These are phyloP conservation scores for Odocoileus hemionus DNA, from an alignment of 2,113 vertebrate genomes.

Conservation along the genomic window DNA sequence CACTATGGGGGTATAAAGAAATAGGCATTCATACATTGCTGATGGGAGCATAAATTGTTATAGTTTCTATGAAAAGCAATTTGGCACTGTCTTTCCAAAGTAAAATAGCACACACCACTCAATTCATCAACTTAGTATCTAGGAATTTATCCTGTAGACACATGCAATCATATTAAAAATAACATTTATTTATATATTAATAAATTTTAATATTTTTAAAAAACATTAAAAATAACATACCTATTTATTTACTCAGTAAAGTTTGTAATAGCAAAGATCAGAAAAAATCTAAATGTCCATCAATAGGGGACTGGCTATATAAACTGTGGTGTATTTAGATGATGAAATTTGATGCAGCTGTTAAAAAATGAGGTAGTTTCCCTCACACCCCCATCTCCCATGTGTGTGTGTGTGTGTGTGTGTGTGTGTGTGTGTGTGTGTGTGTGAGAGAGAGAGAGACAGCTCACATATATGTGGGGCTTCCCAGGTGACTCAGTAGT, in stretches of 20 bases:
- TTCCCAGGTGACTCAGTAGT: background rate
- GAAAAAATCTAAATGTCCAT: background rate
- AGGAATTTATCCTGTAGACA: background rate
- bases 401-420: background rate
- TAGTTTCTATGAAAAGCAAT: conserved; percentile 3
- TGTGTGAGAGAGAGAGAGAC: background rate
- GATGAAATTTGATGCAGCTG: background rate
- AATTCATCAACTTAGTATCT: conserved; percentile 4
- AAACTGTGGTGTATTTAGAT: background rate
- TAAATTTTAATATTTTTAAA: background rate
- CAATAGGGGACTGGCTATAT: background rate
- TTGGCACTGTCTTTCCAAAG: conserved; percentile 23
- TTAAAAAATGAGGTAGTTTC: background rate
- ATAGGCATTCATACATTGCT: background rate
- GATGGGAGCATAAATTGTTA: background rate
- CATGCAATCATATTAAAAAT: background rate
- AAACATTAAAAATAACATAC: background rate
- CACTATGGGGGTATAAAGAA: background rate
- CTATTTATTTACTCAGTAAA: background rate
- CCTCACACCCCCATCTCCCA: background rate
- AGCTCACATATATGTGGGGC: background rate
- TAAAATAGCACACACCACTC: conserved; percentile 6
- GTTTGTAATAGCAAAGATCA: conserved; percentile 10
- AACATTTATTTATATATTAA: background rate
- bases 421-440: background rate